Evolutionary conservation across 2,797 vertebrate genomes (phyloP).

Genomic region (Borostomias antarcticus): DNA sequence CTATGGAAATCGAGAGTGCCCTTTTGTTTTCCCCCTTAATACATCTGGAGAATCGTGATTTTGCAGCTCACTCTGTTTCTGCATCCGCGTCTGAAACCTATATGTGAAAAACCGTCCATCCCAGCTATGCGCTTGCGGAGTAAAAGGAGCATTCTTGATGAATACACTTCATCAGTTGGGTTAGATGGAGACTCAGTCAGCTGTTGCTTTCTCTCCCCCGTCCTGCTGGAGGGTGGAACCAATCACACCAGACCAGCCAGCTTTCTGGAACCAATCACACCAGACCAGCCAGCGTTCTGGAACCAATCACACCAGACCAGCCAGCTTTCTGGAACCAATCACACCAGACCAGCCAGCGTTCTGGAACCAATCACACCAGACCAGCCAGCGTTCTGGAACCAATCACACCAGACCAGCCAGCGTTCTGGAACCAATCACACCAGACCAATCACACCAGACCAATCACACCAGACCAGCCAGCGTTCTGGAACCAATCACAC

Average conservation of each 20-base stretch:
- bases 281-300: too few species aligned
- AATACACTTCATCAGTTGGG: not conserved
- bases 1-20: slow-evolving; percentile 41
- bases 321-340: too few species aligned
- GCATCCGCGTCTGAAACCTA: slow-evolving; percentile 27
- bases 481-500: slow-evolving; percentile 43
- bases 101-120: not conserved
- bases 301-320: too few species aligned
- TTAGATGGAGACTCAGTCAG: not conserved
- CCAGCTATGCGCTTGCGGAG: not conserved
- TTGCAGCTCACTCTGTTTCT: slow-evolving; percentile 54
- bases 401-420: too few species aligned
- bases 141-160: not conserved
- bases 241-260: slow-evolving; percentile 52
- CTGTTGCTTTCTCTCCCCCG: not conserved
- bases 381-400: too few species aligned
- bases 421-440: too few species aligned
- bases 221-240: slow-evolving; percentile 42
- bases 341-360: too few species aligned
- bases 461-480: slow-evolving; percentile 40
- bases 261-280: too few species aligned
- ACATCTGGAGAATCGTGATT: slow-evolving; percentile 55
- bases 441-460: too few species aligned
- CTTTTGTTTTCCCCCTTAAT: slow-evolving; percentile 58
- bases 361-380: too few species aligned